These are phyloP conservation scores for Drosophila bunnanda DNA, from an alignment of 2,888 invertebrate species.

Conservation along the genomic window DNA sequence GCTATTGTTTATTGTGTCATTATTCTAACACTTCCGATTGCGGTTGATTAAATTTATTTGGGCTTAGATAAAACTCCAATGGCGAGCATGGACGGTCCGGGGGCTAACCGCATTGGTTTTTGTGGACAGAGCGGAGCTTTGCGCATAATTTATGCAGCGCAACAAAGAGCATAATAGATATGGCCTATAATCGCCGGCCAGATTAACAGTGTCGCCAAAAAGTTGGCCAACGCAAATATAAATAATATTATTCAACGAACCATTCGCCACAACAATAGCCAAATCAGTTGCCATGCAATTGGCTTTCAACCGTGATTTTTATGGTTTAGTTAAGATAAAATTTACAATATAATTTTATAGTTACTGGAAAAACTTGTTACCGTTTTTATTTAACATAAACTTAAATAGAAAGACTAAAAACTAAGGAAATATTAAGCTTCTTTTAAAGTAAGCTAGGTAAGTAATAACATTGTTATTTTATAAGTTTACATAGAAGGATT, in stretches of 20 bases:
- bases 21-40: slow-evolving; percentile 80
- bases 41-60: slow-evolving; percentile 79
- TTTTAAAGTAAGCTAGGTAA: background rate
- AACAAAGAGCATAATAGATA: slow-evolving; percentile 51
- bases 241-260: slow-evolving; percentile 21
- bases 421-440: background rate
- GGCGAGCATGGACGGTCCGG: slow-evolving; percentile 6
- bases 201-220: slow-evolving; percentile 30
- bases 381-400: background rate
- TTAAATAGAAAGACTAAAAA: background rate
- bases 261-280: slow-evolving; percentile 1
- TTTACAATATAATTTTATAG: background rate
- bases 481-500: no score
- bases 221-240: slow-evolving; percentile 19
- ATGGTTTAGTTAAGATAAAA: slow-evolving; percentile 9
- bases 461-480: background rate
- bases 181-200: slow-evolving; percentile 36
- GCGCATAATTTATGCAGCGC: slow-evolving; percentile 53
- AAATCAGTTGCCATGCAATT: slow-evolving; percentile 13
- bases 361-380: background rate
- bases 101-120: slow-evolving; percentile 65
- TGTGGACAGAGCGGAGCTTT: slow-evolving; percentile 35
- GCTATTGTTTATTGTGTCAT: slow-evolving; percentile 80
- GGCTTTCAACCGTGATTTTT: background rate
- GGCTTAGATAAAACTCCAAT: slow-evolving; percentile 70